Base-by-base conservation (phyloP, 2,797 vertebrate genomes). In the Acrossocheilus fasciatus region DNA sequence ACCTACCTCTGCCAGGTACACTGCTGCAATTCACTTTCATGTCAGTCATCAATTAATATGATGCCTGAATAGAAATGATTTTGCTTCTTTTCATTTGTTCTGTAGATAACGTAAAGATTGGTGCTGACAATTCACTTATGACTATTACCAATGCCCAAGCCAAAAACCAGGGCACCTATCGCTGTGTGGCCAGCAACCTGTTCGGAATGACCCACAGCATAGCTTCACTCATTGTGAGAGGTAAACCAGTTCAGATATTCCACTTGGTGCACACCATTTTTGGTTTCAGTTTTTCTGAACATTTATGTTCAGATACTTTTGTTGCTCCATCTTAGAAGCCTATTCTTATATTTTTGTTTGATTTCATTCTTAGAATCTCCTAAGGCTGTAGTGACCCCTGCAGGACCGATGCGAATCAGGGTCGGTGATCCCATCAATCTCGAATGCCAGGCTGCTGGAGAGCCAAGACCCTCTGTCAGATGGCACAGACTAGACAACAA, bases 171-270 rank as follows among this genome's bases (percentile, higher is more conserved):
- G 98, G 98, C 0, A 87, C 97, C 39, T 99, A 98, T 92, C 97
- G 96, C 72, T 99, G 98, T 0, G 94, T 98, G 91, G 98, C 98
- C 30, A 97, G 96, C 92, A 99, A 99, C 82, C 94, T 87, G 18
- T 99, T 96, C 0, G 98, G 98, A 0, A 94, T 97, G 9, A 97
- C 97, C 43, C 97, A 98, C 89, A 98, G 97, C 9, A 95, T 98
- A 0, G 97, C 97, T 90, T 98, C 96, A 85, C 91, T 99, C 77
- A 94, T 96, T 6, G 96, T 99, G 85, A 97, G 96, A 90, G 98
- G 98, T 99, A 78, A 43, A 43, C 23, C 20, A 43, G 54, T 43
- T 78, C 23, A 36, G 26, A 11, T 2, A 26, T 30, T 47, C 4
- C 7, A 72, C 9, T 72, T 72, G 5, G 36, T 12, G 20, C 0